phyloP scores from a whole-genome alignment of 2,113 vertebrate genomes.

The Pterocles burchelli region DNA sequence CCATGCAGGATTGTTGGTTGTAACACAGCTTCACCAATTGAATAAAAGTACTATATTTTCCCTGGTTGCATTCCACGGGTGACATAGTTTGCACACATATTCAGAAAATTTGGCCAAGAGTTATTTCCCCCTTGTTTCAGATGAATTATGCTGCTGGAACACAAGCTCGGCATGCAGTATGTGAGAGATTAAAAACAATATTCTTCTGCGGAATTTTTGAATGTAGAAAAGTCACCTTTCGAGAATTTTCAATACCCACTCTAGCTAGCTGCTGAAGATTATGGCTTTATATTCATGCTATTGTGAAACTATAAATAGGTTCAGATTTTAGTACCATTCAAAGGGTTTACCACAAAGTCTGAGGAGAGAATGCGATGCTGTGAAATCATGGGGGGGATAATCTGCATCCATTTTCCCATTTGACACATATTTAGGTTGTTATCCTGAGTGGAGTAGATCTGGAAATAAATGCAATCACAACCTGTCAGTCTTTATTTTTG shows the following conservation, averaged over 20 bases:
- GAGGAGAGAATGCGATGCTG: not conserved
- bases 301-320: constrained; percentile 7
- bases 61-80: not conserved
- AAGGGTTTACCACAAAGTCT: not conserved
- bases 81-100: not conserved
- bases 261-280: not conserved
- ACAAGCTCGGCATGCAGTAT: not conserved
- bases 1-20: not conserved
- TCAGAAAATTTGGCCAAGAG: not conserved
- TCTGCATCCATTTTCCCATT: not conserved
- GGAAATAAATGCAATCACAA: not conserved
- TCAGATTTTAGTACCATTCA: constrained; percentile 8
- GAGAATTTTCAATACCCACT: not conserved
- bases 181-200: not conserved
- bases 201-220: not conserved
- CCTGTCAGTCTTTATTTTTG: not conserved
- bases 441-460: not conserved
- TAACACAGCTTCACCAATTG: not conserved
- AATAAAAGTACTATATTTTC: not conserved
- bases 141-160: not conserved
- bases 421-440: not conserved
- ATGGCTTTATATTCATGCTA: not conserved
- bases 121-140: not conserved
- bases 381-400: not conserved
- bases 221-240: not conserved